Evolutionary conservation across 2,113 vertebrate species (phyloP).

Genomic region (Illadopsis cleaveri): DNA sequence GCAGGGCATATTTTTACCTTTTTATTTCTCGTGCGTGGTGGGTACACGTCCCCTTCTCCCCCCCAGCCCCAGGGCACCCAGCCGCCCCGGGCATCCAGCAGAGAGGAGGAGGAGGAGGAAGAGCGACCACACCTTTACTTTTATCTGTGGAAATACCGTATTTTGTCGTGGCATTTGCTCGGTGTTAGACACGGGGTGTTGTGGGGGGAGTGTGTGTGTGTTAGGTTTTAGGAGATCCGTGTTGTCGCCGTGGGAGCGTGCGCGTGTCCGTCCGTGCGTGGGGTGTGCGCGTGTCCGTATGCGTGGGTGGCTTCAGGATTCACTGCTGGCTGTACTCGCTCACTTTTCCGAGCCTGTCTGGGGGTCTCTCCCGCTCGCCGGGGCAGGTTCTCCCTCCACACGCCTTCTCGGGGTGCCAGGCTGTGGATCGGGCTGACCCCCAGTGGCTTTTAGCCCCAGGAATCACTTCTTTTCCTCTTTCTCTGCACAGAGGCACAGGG

Average conservation of each 20-base stretch:
- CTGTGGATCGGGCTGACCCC: not conserved
- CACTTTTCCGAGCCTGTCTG: not conserved
- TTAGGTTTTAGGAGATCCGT: not conserved
- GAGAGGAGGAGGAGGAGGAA: not conserved
- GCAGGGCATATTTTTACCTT: constrained; percentile 79
- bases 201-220: not conserved
- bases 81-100: not conserved
- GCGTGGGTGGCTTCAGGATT: not conserved
- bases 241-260: not conserved
- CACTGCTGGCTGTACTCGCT: not conserved
- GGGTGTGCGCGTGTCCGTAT: not conserved
- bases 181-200: not conserved
- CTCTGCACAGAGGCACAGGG: not conserved
- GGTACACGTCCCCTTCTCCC: not conserved
- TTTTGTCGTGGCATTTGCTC: constrained; percentile 32
- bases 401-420: not conserved
- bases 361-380: not conserved
- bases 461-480: not conserved
- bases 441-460: not conserved
- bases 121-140: not conserved
- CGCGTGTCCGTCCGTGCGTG: not conserved
- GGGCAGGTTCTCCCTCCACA: not conserved
- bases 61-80: not conserved
- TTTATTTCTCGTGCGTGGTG: constrained; percentile 59
- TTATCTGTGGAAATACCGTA: constrained; percentile 9